Evolutionary conservation across 1,140 invertebrate genomes (phyloP).

Genomic region (Philaenus spumarius): DNA sequence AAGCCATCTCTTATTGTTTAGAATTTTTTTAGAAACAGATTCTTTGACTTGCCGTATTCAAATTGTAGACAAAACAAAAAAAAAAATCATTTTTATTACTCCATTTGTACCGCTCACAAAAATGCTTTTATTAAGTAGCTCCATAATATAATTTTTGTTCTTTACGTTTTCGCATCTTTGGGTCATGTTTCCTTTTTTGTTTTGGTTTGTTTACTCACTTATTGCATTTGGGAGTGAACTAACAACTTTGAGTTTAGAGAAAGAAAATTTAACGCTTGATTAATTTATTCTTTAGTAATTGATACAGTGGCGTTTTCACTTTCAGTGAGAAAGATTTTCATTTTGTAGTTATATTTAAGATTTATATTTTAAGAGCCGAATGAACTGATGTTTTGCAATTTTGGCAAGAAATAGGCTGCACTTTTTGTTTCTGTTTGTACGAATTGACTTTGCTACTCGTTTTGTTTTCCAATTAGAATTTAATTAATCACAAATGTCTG

Average conservation of each 20-base stretch:
- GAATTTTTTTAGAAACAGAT: slow-evolving; percentile 36
- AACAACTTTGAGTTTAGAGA: too few species aligned
- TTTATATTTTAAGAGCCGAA: too few species aligned
- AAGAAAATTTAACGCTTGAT: slow-evolving; percentile 2
- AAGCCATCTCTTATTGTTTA: slow-evolving; percentile 35
- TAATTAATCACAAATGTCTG: too few species aligned
- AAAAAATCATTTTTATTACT: slow-evolving; percentile 8
- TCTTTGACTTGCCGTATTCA: slow-evolving; percentile 26
- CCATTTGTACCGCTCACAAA: slow-evolving; percentile 31
- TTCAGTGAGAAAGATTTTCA: slow-evolving; percentile 2
- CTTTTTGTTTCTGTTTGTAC: too few species aligned
- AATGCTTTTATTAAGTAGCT: slow-evolving; percentile 24
- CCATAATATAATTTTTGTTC: slow-evolving; percentile 12
- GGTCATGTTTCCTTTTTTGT: slow-evolving; percentile 11
- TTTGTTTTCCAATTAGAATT: too few species aligned
- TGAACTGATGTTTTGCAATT: too few species aligned
- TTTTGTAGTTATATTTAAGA: too few species aligned
- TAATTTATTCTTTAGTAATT: neutral
- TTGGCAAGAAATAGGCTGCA: too few species aligned
- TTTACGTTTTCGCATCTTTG: slow-evolving; percentile 13
- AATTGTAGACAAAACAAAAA: slow-evolving; percentile 15
- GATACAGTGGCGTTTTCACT: neutral
- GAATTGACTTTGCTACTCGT: too few species aligned
- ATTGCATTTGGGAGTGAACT: too few species aligned
- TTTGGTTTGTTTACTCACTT: slow-evolving; percentile 6